Base-by-base conservation (phyloP, 2,113 vertebrate species). In the Sorex araneus region DNA sequence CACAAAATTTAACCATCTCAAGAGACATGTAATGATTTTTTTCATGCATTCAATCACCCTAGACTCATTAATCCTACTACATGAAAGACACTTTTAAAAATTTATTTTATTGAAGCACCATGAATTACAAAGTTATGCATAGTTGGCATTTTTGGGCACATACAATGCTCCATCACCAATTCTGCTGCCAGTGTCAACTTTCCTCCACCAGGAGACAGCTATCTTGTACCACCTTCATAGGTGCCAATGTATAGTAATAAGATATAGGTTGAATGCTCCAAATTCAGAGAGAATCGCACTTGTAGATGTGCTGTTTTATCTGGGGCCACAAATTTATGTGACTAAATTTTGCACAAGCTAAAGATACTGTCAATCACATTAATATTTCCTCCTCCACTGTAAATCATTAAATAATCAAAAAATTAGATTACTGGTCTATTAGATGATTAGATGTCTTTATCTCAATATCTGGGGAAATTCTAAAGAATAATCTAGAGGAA, bases 271-370 rank as follows among this genome's bases (percentile, higher is more conserved):
- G 11, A 47, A 81, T 69, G 10, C 25, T 9, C 2, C 13, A 78
- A 78, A 54, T 84, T 60, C 28, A 57, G 36, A 94, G 9, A 73
- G 27, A 90, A 77, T 0, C 47, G 5, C 36, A 70, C 27, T 78
- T 47, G 78, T 82, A 88, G 45, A 34, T n/a, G 70, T 66, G 28
- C 30, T 28, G 13, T 34, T 91, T 74, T 54, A 9, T 32, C 78
- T 12, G 73, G 57, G 16, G 13, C 4, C 18, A 47, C 10, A 23
- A 1, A 19, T 87, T 80, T 87, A 50, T 60, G 5, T 92, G 34
- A 91, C 82, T 70, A 64, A 84, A 78, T 70, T 94, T 81, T 86
- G 25, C 63, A 50, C 15, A 83, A 89, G 70, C 28, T 84, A 40
- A 81, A 81, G 19, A 47, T 84, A 64, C 45, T 74, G 8, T 76